phyloP scores from a whole-genome alignment of 2,888 invertebrate genomes.

The Drosophila quinaria region DNA sequence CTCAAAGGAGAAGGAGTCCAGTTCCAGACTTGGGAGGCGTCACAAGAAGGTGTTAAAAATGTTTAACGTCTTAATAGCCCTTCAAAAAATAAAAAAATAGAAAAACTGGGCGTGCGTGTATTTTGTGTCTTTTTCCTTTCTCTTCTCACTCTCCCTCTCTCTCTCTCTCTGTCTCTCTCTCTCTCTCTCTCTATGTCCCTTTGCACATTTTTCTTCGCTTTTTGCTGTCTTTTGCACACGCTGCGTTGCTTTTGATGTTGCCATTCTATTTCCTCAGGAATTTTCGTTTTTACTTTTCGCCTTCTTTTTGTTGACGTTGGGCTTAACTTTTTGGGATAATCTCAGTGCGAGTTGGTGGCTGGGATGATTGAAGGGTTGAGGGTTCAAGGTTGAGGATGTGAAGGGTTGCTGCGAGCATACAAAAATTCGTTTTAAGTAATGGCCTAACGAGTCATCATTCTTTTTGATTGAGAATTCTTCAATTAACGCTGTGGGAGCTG shows the following conservation, averaged over 20 bases:
- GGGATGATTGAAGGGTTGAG: conserved; percentile 34
- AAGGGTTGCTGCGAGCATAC: conserved; percentile 23
- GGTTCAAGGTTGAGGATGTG: not conserved
- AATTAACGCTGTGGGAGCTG: conserved; percentile 75
- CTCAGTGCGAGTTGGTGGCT: conserved; percentile 2
- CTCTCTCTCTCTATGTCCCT: conserved; percentile 1
- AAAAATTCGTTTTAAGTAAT: conserved; percentile 55
- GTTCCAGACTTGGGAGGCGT: conserved; percentile 44
- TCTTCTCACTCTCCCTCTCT: not conserved
- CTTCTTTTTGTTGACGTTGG: not conserved
- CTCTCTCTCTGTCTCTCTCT: conserved; percentile 1
- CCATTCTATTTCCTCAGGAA: conserved; percentile 49
- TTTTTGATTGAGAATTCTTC: conserved; percentile 65
- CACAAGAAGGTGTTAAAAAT: conserved; percentile 73
- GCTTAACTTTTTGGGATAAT: conserved; percentile 22
- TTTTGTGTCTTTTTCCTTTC: conserved; percentile 18
- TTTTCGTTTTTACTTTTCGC: conserved; percentile 4
- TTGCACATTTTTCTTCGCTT: conserved; percentile 23
- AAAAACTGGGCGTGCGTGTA: conserved; percentile 33
- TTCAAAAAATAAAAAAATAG: conserved; percentile 4
- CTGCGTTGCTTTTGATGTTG: conserved; percentile 41
- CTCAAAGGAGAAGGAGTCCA: not conserved
- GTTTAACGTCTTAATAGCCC: conserved; percentile 78
- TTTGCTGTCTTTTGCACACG: conserved; percentile 47
- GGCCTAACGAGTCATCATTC: conserved; percentile 69